Percentiles rank a stretch among this genome's conserved stretches.
Conservation (phyloP, 1,140 invertebrate genomes). For the Charaxes varanes region DNA sequence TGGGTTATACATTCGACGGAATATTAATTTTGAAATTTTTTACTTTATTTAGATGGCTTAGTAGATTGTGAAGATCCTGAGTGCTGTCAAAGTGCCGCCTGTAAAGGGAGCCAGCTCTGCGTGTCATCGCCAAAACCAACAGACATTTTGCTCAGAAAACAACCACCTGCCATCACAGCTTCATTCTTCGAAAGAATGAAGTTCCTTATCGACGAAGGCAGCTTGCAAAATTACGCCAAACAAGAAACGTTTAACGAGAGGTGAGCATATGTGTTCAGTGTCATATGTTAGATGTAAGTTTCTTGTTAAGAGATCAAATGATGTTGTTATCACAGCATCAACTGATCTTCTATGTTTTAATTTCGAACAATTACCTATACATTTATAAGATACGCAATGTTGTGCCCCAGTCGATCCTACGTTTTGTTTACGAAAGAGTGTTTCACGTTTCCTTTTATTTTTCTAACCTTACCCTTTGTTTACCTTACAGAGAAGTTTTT, state of each 20-base stretch:
- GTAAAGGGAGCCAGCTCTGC: slow-evolving; percentile 90
- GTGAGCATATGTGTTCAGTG: slow-evolving; percentile 79
- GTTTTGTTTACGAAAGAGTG: slow-evolving; percentile 69
- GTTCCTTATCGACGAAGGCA: slow-evolving; percentile 97
- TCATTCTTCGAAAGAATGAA: slow-evolving; percentile 99
- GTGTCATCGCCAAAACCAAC: slow-evolving; percentile 94
- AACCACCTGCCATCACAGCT: slow-evolving; percentile 95
- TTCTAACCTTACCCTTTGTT: no score
- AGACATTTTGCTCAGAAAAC: slow-evolving; percentile 93
- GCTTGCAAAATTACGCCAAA: slow-evolving; percentile 96
- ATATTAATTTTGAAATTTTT: slow-evolving; percentile 11
- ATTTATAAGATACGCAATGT: slow-evolving; percentile 80
- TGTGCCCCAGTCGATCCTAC: slow-evolving; percentile 82
- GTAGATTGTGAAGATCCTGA: slow-evolving; percentile 98
- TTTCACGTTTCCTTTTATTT: slow-evolving; percentile 54
- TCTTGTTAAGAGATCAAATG: slow-evolving; percentile 22
- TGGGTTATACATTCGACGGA: neutral
- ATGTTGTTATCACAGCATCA: slow-evolving; percentile 15
- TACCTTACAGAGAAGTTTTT: slow-evolving; percentile 26
- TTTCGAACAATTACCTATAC: slow-evolving; percentile 39
- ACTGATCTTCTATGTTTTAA: slow-evolving; percentile 18
- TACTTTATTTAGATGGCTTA: slow-evolving; percentile 86
- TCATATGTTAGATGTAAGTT: slow-evolving; percentile 26
- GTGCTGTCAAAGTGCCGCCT: slow-evolving; percentile 90
- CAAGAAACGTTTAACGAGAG: slow-evolving; percentile 97